Percentiles rank a stretch among this genome's conserved stretches.
Evolutionary conservation across 2,797 vertebrate genomes (phyloP).

Genomic region (Falco peregrinus): DNA sequence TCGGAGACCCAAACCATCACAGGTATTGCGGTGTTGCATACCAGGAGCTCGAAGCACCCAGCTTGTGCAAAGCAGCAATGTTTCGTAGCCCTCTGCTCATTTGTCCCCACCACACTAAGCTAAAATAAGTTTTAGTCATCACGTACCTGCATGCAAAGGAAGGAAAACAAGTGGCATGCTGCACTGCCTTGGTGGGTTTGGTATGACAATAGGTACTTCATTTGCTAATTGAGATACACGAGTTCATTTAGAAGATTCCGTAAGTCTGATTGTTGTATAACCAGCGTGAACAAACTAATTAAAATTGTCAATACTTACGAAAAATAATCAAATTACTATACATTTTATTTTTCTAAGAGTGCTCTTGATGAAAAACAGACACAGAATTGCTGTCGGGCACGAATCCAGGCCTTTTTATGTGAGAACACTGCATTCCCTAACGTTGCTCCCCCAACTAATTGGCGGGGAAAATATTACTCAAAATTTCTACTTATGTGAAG

Average conservation of each 20-base stretch:
- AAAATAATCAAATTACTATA: background rate
- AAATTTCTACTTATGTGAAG: conserved; percentile 2
- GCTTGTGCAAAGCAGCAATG: accelerated
- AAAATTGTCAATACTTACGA: background rate
- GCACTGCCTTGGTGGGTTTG: background rate
- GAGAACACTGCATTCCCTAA: background rate
- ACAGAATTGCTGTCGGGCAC: background rate
- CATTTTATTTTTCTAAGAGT: background rate
- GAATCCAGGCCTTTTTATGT: background rate
- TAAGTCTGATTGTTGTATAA: background rate
- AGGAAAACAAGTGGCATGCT: background rate
- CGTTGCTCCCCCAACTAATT: background rate
- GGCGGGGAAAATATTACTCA: conserved; percentile 38
- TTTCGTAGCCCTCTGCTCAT: accelerated
- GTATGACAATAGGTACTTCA: background rate
- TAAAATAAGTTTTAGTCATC: background rate
- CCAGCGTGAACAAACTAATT: background rate
- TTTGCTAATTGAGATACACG: background rate
- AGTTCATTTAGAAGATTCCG: background rate
- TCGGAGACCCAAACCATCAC: conserved; percentile 83
- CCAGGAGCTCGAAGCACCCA: background rate
- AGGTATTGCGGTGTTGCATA: conserved; percentile 70
- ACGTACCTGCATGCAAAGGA: accelerated
- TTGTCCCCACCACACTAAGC: background rate
- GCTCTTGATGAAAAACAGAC: background rate